Base-by-base conservation (phyloP, 1,140 invertebrate genomes). In the Monochamus saltuarius region DNA sequence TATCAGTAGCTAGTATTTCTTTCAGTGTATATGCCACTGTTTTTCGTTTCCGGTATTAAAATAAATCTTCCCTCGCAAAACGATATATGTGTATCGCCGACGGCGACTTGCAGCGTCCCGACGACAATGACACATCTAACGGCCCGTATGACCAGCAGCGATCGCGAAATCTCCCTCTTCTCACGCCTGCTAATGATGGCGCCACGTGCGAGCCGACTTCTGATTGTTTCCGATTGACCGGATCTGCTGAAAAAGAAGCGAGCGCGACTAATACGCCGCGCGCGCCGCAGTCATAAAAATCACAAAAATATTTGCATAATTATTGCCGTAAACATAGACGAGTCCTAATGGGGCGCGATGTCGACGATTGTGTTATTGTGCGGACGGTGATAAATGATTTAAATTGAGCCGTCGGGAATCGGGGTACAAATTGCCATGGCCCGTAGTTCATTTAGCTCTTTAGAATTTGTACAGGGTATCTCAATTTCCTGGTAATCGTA, bases 221-320 rank as follows among this genome's bases (percentile, higher is more conserved):
- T 59, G 43, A 66, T 66, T 66, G 61, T 62, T 66, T 66, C 64
- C 64, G 54, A 62, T 66, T 61, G 64, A 62, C 60, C 60, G 60
- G 60, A 56, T 62, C 52, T 55, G 54, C 22, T 46, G 57, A 62
- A 60, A 61, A 62, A 62, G 55, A 62, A 52, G 55, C 64, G 56
- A 59, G 53, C 54, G 45, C 61, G 47, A 66, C 57, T 58, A 66
- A 59, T 59, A 19, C 56, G 40, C 35, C 46, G 45, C 53, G 59
- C 40, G 34, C 42, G 56, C 49, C 59, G 50, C 39, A 56, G 60
- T 50, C 60, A 42, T 66, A 66, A 66, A 64, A 66, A 59, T 61
- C 22, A 29, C 38, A 35, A 19, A 43, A 47, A 56, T 43, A 62
- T 65, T 65, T 65, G 59, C 63, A 65, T 65, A 65, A 65, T 61